Evolutionary conservation across 2,797 vertebrate genomes (phyloP), one percentile per base, ranked within the genome.

Genomic region (Rhynchotus rufescens): DNA sequence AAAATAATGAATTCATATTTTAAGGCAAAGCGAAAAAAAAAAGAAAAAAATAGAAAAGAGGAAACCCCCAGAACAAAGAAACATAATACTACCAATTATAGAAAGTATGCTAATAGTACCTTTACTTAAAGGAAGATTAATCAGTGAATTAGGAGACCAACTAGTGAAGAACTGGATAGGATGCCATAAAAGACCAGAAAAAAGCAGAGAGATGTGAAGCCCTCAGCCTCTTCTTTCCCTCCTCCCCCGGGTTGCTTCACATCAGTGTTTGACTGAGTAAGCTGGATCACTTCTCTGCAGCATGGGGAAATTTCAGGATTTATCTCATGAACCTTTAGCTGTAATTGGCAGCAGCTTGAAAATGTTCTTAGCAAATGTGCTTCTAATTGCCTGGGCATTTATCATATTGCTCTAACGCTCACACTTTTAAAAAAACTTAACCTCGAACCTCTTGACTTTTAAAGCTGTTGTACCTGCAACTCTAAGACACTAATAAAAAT

Each of bases 1-100:
- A 89, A 93, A 92, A 93, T 95, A 95, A 94, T 87, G 45, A 89
- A 94, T 90, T 92, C 4, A 3, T 89, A 92, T 60, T 90, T 92
- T 20, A 90, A 87, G 89, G 66, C 60, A 90, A 87, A 90, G 69
- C 14, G 89, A 73, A 83, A 92, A 85, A 79, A 79, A 19, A 3
- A 79, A 93, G 79, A 26, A 52, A 52, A 79, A 56, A 19, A 3
- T 80, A 94, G 82, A 56, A 56, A 56, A 56, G 54, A n/a, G 54
- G 54, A n/a, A 56, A 56, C 22, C 26, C 38, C 19, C 28, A 93
- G 82, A 92, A 93, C 82, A 95, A 95, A 93, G 87, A 92, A 87
- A 89, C 42, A 21, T n/a, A 51, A 76, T 87, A 83, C 4, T 81
- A 67, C 38, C 21, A 92, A 89, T 81, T 90, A 93, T 78, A 87